Base-by-base conservation (phyloP, 2,113 vertebrate genomes). In the Cariama cristata region DNA sequence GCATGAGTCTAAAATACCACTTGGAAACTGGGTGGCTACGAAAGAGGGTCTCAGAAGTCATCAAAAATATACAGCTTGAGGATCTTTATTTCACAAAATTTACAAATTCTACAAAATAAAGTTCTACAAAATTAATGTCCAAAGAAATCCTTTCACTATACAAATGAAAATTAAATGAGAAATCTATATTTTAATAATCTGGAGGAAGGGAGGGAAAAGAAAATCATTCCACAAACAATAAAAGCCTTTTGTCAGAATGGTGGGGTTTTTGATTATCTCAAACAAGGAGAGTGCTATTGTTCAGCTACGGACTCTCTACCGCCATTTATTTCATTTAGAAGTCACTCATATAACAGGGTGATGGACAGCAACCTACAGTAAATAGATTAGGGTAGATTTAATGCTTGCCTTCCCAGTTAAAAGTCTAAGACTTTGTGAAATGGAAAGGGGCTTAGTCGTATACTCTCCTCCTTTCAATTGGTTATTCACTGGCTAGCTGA, bases 301-400 rank as follows among this genome's bases (percentile, higher is more conserved):
- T 90, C 75, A 86, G 49, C 42, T 96, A 69, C 13, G 6, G 35
- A 26, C 12, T 82, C 32, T 69, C 7, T 72, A n/a, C 11, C 86
- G 59, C 21, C 42, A 66, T 93, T 90, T 91, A 88, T 86, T 88
- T 92, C 12, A 90, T 83, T 90, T 90, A 80, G 72, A 83, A 79
- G 33, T 44, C 68, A 62, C 20, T 73, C 66, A 50, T 60, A 73
- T 27, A 93, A 18, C 28, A 63, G 23, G 13, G 5, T 90, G 71
- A 95, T 59, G 74, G 85, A 90, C 35, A 2, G 81, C 58, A 94
- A 79, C 22, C 86, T 84, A 80, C 60, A 79, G 28, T 86, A 92
- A 68, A 93, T 38, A 92, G 72, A 62, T 88, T 80, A 91, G 67
- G 12, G 52, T 59, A 93, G 83, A 94, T 92, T 79, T 91, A 92